Evolutionary conservation across 2,113 vertebrate genomes (phyloP).

Genomic region (Gambusia holbrooki): DNA sequence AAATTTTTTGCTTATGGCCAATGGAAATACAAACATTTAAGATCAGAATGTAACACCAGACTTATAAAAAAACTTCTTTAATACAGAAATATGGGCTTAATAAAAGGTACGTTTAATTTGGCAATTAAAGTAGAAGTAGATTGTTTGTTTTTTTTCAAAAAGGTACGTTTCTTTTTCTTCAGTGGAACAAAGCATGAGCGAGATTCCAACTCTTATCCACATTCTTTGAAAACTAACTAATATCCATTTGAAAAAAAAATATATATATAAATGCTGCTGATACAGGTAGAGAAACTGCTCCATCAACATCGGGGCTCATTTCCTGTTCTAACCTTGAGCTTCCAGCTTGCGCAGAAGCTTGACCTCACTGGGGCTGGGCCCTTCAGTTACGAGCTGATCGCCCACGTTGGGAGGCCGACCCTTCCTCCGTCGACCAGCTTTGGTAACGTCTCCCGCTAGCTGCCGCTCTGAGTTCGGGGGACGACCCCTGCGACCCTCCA

Average conservation of each 20-base stretch:
- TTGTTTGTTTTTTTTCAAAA: too few relatives aligned
- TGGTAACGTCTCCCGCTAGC: conserved; percentile 70
- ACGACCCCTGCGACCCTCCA: conserved; percentile 92
- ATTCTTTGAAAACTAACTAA: too few relatives aligned
- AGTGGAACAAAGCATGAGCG: neutral
- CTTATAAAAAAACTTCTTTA: too few relatives aligned
- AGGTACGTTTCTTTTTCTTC: too few relatives aligned
- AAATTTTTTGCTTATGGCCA: too few relatives aligned
- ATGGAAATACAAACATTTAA: too few relatives aligned
- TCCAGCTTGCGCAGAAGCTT: conserved; percentile 95
- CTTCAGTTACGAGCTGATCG: conserved; percentile 85
- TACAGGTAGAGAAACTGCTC: conserved; percentile 6
- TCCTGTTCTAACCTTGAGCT: conserved; percentile 87
- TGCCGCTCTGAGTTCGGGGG: conserved; percentile 88
- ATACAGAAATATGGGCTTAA: too few relatives aligned
- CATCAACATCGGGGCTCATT: conserved; percentile 47
- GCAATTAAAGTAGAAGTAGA: too few relatives aligned
- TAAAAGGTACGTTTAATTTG: too few relatives aligned
- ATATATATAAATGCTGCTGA: neutral
- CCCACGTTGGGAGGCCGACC: conserved; percentile 92
- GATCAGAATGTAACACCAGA: too few relatives aligned
- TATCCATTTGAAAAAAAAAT: too few relatives aligned
- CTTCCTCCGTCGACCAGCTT: conserved; percentile 88
- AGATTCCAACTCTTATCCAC: neutral
- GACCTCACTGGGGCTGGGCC: conserved; percentile 86